Evolutionary conservation across 2,888 invertebrate species (phyloP).

Genomic region (Macrosoma leucophasiata): DNA sequence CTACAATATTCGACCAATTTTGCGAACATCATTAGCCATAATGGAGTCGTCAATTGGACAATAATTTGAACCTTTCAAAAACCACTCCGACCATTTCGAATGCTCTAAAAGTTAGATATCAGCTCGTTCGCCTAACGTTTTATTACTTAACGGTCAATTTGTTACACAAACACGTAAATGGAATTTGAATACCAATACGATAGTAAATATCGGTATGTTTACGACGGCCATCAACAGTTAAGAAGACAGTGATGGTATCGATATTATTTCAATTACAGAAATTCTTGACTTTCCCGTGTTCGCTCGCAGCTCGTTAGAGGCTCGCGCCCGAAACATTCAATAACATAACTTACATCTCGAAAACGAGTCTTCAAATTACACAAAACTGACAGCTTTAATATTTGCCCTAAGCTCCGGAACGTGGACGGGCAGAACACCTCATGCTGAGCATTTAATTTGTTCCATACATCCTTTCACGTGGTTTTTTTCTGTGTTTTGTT

Average conservation of each 20-base stretch:
- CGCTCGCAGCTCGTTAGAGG: constrained; percentile 43
- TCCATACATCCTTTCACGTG: constrained; percentile 68
- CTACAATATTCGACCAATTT: constrained; percentile 54
- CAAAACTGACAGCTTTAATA: constrained; percentile 69
- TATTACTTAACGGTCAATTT: constrained; percentile 35
- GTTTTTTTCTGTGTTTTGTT: constrained; percentile 69
- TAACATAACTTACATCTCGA: constrained; percentile 68
- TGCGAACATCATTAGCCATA: constrained; percentile 49
- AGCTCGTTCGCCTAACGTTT: constrained; percentile 41
- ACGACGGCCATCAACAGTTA: constrained; percentile 36
- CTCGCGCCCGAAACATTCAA: constrained; percentile 59
- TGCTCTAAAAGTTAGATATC: constrained; percentile 31
- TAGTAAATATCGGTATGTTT: constrained; percentile 37
- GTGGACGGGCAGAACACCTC: constrained; percentile 51
- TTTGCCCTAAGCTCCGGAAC: constrained; percentile 56
- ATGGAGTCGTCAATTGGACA: constrained; percentile 42
- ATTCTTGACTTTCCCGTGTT: constrained; percentile 41
- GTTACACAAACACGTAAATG: constrained; percentile 36
- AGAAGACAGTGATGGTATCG: constrained; percentile 46
- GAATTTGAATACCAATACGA: constrained; percentile 36
- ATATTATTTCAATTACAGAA: constrained; percentile 50
- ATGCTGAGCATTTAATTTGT: constrained; percentile 75
- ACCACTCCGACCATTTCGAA: constrained; percentile 38
- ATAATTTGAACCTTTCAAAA: constrained; percentile 37
- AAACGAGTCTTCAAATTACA: constrained; percentile 69